phyloP scores from a whole-genome alignment of 1,140 invertebrate species.

The Cylas formicarius region DNA sequence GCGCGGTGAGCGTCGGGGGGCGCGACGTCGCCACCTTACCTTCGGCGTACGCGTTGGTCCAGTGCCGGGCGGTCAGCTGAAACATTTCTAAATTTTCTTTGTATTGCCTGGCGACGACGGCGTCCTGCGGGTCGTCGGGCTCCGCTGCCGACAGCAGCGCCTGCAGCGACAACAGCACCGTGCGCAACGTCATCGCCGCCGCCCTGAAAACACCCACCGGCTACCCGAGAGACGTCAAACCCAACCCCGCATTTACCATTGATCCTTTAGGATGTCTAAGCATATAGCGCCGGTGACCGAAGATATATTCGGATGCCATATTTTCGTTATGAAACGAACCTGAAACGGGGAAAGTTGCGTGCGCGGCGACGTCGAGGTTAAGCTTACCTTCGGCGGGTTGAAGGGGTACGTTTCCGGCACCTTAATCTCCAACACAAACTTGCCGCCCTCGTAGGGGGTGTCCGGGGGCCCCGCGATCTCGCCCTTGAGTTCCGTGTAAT shows the following conservation, averaged over 20 bases:
- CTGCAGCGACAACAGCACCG: constrained; percentile 89
- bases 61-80: constrained; percentile 82
- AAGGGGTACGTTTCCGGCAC: constrained; percentile 99
- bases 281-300: constrained; percentile 98
- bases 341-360: constrained; percentile 42
- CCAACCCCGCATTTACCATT: constrained; percentile 62
- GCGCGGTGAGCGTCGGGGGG: neutral
- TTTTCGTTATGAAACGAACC: constrained; percentile 92
- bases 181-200: constrained; percentile 95
- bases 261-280: constrained; percentile 98
- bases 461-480: constrained; percentile 91
- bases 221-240: neutral
- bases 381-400: constrained; percentile 92
- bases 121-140: constrained; percentile 94
- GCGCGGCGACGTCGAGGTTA: no score
- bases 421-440: constrained; percentile 91
- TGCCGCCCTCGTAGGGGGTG: constrained; percentile 94
- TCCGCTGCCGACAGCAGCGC: constrained; percentile 86
- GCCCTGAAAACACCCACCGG: constrained; percentile 56
- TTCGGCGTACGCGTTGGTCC: constrained; percentile 91
- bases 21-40: constrained; percentile 45
- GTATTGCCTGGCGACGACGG: constrained; percentile 95
- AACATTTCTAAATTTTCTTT: constrained; percentile 85
- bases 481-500: constrained; percentile 83
- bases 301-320: constrained; percentile 99